Evolutionary conservation across 2,113 vertebrate species (phyloP), one percentile per base, ranked within the genome.

Genomic region (Daubentonia madagascariensis): DNA sequence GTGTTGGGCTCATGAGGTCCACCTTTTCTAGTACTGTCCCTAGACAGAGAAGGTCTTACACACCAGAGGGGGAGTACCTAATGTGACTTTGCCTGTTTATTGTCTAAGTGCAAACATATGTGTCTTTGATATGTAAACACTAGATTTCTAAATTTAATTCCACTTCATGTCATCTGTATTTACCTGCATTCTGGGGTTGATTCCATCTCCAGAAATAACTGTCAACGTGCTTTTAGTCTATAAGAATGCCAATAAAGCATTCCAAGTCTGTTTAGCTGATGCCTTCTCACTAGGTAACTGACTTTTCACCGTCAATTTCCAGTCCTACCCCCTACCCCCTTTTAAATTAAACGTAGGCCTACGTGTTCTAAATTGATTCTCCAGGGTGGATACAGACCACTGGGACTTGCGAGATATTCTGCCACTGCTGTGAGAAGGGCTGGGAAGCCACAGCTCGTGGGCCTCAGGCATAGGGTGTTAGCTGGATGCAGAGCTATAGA

Each of bases 311-410:
- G 30, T 70, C 48, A 76, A 6, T 68, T 76, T 76, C 54, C 78
- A 20, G 48, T 30, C 1, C 5, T 8, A 40, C 2, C 4, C 25
- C 30, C 9, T 0, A 1, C 25, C 75, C 17, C 9, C 30, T 50
- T 50, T 22, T 75, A 30, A 30, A 59, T 59, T 83, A 91, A 70
- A 63, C 28, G 30, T 48, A 63, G 68, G 16, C 23, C 30, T 43
- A 8, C 28, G 23, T 79, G 43, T 8, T 70, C 68, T 65, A 72
- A 25, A 2, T 86, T 75, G 43, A 25, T 68, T 93, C 43, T 93
- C 59, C 35, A 68, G 16, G 18, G 59, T 17, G 32, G 28, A 45
- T 43, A 4, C 45, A 48, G 40, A 28, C 6, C 6, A 63, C 12
- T 0, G 0, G 4, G 17, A 61, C 50, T 28, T 37, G 50, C 59